Evolutionary conservation across 2,797 vertebrate genomes (phyloP).

Genomic region (Sebastes reedi): DNA sequence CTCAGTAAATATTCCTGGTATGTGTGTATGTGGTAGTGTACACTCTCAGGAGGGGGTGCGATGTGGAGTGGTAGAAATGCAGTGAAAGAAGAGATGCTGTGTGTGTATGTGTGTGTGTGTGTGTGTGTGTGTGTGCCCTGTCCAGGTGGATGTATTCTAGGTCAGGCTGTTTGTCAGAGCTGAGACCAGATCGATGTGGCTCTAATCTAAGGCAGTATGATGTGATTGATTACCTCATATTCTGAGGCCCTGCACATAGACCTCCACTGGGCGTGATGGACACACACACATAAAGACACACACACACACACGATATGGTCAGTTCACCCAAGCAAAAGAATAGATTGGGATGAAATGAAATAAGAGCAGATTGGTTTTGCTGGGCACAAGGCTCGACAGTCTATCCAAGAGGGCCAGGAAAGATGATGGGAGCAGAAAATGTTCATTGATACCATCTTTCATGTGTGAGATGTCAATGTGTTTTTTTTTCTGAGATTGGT

Average conservation of each 20-base stretch:
- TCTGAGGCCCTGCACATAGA: constrained; percentile 56
- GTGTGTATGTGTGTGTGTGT: constrained; percentile 33
- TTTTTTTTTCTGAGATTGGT: constrained; percentile 37
- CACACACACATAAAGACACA: constrained; percentile 23
- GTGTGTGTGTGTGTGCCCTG: constrained; percentile 25
- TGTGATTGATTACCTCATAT: constrained; percentile 80
- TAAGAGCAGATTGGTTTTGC: constrained; percentile 71
- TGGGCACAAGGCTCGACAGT: constrained; percentile 41
- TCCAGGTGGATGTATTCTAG: constrained; percentile 68
- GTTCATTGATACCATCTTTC: constrained; percentile 64
- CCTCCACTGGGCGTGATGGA: constrained; percentile 48
- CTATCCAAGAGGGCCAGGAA: constrained; percentile 49
- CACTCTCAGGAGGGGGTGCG: constrained; percentile 37
- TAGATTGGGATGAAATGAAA: constrained; percentile 67
- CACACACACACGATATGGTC: constrained; percentile 25
- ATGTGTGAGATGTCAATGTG: constrained; percentile 30
- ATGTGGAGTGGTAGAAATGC: constrained; percentile 44
- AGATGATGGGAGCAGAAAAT: constrained; percentile 66
- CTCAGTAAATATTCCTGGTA: constrained; percentile 73
- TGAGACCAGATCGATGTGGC: constrained; percentile 72
- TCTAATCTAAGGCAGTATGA: constrained; percentile 73
- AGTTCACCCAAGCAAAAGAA: constrained; percentile 63
- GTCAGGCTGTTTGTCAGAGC: constrained; percentile 73
- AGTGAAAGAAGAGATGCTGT: constrained; percentile 49
- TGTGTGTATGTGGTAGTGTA: constrained; percentile 68